Evolutionary conservation across 2,113 vertebrate genomes (phyloP).

Genomic region (Diadophis punctatus): DNA sequence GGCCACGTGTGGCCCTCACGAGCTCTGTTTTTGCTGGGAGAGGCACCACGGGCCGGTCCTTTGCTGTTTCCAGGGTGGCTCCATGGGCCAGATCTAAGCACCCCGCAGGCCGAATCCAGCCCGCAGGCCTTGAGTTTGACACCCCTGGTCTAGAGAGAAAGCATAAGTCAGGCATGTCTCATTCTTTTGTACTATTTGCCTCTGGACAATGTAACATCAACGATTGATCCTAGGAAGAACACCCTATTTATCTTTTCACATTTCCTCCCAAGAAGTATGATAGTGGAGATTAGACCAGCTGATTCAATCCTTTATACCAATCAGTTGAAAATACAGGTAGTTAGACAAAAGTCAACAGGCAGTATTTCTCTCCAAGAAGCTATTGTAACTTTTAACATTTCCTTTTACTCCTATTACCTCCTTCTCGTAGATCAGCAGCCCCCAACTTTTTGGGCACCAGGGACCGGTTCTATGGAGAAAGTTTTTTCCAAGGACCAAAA

Average conservation of each 20-base stretch:
- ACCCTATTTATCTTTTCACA: background rate
- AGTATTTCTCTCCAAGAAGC: background rate
- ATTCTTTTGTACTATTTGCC: background rate
- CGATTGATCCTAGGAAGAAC: background rate
- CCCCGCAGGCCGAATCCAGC: no score
- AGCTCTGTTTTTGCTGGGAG: no score
- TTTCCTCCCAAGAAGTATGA: background rate
- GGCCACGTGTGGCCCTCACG: no score
- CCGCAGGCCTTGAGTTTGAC: no score
- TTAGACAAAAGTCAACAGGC: background rate
- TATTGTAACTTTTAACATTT: background rate
- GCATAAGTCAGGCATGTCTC: background rate
- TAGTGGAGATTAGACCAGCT: background rate
- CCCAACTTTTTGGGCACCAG: no score
- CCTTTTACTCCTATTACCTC: background rate
- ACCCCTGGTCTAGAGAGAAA: background rate
- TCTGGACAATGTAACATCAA: background rate
- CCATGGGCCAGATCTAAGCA: no score
- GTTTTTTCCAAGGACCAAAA: no score
- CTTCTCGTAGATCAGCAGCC: no score
- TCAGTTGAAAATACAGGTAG: background rate
- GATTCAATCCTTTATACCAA: background rate
- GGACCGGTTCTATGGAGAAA: no score
- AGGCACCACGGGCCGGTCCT: no score
- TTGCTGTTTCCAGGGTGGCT: no score